These are phyloP conservation scores for Alcis repandata DNA, from an alignment of 2,888 invertebrate species.

Conservation along the genomic window DNA sequence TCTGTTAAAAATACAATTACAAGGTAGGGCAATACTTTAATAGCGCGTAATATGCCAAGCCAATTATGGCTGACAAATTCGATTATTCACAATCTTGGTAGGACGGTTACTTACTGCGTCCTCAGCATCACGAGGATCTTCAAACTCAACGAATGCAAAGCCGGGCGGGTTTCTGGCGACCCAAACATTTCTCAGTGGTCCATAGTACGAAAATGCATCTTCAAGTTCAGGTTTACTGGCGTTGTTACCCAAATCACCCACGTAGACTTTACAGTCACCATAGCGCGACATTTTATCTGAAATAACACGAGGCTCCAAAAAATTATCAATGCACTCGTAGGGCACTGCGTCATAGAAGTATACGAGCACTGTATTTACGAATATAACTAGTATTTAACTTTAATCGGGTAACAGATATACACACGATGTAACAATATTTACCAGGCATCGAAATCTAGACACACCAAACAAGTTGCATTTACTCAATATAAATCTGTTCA, in stretches of 20 bases:
- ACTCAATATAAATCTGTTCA: constrained; percentile 28
- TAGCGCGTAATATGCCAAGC: neutral
- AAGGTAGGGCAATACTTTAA: constrained; percentile 5
- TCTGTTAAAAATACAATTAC: constrained; percentile 53
- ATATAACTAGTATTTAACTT: neutral
- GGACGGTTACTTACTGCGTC: constrained; percentile 90
- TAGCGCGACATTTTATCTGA: constrained; percentile 89
- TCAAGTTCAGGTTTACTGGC: constrained; percentile 97
- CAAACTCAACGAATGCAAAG: constrained; percentile 97
- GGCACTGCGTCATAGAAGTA: constrained; percentile 33
- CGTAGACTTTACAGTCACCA: constrained; percentile 97
- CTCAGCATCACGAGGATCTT: constrained; percentile 96
- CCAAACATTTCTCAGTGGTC: constrained; percentile 97
- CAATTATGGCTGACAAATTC: neutral
- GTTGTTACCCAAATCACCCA: constrained; percentile 96
- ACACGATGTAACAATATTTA: constrained; percentile 10
- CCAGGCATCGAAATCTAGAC: constrained; percentile 33
- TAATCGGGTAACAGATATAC: neutral
- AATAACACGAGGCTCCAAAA: constrained; percentile 28
- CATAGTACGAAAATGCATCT: constrained; percentile 97
- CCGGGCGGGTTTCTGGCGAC: constrained; percentile 98
- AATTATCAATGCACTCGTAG: constrained; percentile 6
- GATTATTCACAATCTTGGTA: neutral
- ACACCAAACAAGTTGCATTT: constrained; percentile 36
- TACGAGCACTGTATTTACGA: constrained; percentile 12